Evolutionary conservation across 2,888 invertebrate genomes (phyloP), one percentile per base, ranked within the genome.

Genomic region (Hirtodrosophila cameraria): DNA sequence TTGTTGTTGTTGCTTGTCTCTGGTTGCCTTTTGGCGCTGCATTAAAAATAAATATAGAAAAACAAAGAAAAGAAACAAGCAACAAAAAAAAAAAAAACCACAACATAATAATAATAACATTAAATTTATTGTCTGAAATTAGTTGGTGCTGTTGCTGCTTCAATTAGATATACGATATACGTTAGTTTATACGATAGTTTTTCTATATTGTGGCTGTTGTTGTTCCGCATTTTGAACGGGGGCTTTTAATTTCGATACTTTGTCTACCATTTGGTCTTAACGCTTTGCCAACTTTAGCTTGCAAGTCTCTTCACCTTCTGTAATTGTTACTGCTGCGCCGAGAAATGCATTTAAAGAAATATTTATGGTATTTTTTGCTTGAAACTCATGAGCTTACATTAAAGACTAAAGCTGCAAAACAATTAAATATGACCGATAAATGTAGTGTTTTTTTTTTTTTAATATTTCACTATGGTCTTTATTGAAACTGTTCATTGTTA

Each of bases 181-280:
- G 58, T 52, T 72, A 65, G 58, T 57, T 48, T 33, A 23, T 3
- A 33, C 65, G 73, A 73, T 73, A 76, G 48, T 49, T 41, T 45
- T 46, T 13, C n/a, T 15, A 23, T 15, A 13, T 45, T 33, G 12
- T 13, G 43, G 16, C 11, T 38, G 41, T 75, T 76, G 16, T 11
- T 38, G 41, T 75, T 76, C 72, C 73, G 76, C 48, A 45, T 62
- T 43, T 50, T 64, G 23, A 13, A 13, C 20, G 1, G 2, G 31
- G 6, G 35, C 35, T 36, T 36, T 36, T 33, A 2, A 9, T 11
- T 2, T n/a, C 33, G 25, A 53, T 53, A 33, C 18, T 36, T 23
- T 53, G 13, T 12, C 5, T 13, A 12, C 12, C 13, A 35, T 20
- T 20, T 48, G 25, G 25, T 27, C 18, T 60, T 55, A 48, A 42